Percentiles rank a stretch among this genome's conserved stretches.
Evolutionary conservation across 2,888 invertebrate species (phyloP).

Genomic region (Macrophya annulata): DNA sequence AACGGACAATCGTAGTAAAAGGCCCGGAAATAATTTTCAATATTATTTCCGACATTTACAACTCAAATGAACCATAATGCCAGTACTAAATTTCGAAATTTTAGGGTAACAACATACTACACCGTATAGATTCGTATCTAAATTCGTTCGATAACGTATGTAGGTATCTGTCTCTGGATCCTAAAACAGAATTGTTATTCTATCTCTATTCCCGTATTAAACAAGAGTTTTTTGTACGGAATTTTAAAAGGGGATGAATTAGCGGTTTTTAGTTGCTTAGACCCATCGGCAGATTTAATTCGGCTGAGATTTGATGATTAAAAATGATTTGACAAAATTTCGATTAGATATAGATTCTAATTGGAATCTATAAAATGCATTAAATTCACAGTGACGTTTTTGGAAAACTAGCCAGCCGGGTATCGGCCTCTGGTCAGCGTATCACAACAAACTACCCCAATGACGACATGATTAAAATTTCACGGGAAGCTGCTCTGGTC

Average conservation of each 20-base stretch:
- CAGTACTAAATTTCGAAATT: not conserved
- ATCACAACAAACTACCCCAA: slow-evolving; percentile 79
- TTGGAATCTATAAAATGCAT: slow-evolving; percentile 28
- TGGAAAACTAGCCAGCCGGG: slow-evolving; percentile 60
- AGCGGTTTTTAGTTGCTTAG: not conserved
- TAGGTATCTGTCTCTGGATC: not conserved
- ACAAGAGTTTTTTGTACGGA: not conserved
- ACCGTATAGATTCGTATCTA: not conserved
- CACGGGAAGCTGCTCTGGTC: slow-evolving; percentile 72
- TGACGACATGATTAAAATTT: slow-evolving; percentile 79
- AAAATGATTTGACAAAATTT: not conserved
- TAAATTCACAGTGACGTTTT: slow-evolving; percentile 47
- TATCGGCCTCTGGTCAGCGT: slow-evolving; percentile 73
- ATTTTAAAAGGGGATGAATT: not conserved
- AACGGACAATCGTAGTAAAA: not conserved
- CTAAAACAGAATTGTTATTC: not conserved
- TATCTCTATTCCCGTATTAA: not conserved
- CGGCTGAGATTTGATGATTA: not conserved
- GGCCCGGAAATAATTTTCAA: not conserved
- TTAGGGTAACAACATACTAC: not conserved
- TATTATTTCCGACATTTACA: not conserved
- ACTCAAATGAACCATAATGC: not conserved
- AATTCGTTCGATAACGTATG: not conserved
- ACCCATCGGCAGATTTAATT: not conserved
- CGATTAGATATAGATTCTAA: not conserved